Conservation (phyloP, 2,888 invertebrate genomes). For the Osmoderma eremita region DNA sequence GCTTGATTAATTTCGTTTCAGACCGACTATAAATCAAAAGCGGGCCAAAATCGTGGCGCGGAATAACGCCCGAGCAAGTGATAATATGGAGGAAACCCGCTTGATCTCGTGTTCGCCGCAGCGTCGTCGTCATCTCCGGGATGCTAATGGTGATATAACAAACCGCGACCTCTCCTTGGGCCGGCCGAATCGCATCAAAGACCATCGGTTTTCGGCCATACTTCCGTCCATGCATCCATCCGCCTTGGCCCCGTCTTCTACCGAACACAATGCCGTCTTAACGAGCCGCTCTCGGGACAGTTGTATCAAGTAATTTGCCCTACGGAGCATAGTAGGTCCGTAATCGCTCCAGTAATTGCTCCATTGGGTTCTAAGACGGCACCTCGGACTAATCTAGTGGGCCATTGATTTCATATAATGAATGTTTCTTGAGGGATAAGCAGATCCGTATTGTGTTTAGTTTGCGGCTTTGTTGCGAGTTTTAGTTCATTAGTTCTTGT, state of each 20-base stretch:
- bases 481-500: conserved; percentile 58
- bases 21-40: conserved; percentile 35
- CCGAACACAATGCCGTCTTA: conserved; percentile 59
- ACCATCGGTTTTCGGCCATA: conserved; percentile 30
- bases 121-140: conserved; percentile 37
- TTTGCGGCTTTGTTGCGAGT: conserved; percentile 60
- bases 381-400: conserved; percentile 61
- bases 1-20: conserved; percentile 40
- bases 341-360: conserved; percentile 61
- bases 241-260: conserved; percentile 11
- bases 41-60: conserved; percentile 19
- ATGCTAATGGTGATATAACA: conserved; percentile 53
- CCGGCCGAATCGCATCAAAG: conserved; percentile 3
- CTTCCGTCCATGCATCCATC: conserved; percentile 9
- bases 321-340: conserved; percentile 52
- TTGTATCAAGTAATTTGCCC: conserved; percentile 60
- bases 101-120: not conserved
- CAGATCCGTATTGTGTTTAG: conserved; percentile 63
- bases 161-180: conserved; percentile 47
- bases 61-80: conserved; percentile 17
- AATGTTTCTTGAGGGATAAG: conserved; percentile 62
- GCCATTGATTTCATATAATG: conserved; percentile 63
- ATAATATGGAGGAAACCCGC: not conserved
- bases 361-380: conserved; percentile 61
- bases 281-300: conserved; percentile 59